Conservation (phyloP, 1,140 invertebrate species). For the Diabrotica virgifera region DNA sequence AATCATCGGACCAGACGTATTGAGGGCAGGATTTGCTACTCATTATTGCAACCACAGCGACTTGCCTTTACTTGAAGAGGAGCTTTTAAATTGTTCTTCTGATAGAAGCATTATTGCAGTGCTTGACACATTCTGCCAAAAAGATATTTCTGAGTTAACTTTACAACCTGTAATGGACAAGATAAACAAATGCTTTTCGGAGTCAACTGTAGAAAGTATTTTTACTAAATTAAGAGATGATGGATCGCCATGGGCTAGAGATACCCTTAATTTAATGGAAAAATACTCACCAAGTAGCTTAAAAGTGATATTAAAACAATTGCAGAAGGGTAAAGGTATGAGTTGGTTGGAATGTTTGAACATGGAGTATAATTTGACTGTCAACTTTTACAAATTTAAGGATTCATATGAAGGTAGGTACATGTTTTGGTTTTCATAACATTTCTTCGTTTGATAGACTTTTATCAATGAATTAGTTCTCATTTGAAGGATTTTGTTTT, state of each 20-base stretch:
- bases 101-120: slow-evolving; percentile 59
- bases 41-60: slow-evolving; percentile 77
- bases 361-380: slow-evolving; percentile 88
- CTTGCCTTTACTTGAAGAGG: slow-evolving; percentile 64
- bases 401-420: slow-evolving; percentile 89
- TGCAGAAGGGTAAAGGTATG: slow-evolving; percentile 71
- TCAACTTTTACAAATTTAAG: slow-evolving; percentile 61
- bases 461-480: too few species aligned
- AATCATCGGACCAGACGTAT: slow-evolving; percentile 81
- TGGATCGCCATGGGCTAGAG: slow-evolving; percentile 73
- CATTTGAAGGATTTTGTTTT: too few species aligned
- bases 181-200: slow-evolving; percentile 81
- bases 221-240: slow-evolving; percentile 71
- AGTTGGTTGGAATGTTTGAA: slow-evolving; percentile 80
- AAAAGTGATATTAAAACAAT: slow-evolving; percentile 78
- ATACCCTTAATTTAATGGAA: slow-evolving; percentile 63
- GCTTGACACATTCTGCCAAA: slow-evolving; percentile 56
- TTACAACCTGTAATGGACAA: slow-evolving; percentile 69
- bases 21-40: slow-evolving; percentile 88
- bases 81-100: slow-evolving; percentile 59
- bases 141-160: slow-evolving; percentile 63
- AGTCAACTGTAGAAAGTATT: slow-evolving; percentile 78
- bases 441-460: too few species aligned
- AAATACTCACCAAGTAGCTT: slow-evolving; percentile 93
- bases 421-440: slow-evolving; percentile 4